Evolutionary conservation across 2,113 vertebrate genomes (phyloP), one percentile per base, ranked within the genome.

Genomic region (Hiodon alosoides): DNA sequence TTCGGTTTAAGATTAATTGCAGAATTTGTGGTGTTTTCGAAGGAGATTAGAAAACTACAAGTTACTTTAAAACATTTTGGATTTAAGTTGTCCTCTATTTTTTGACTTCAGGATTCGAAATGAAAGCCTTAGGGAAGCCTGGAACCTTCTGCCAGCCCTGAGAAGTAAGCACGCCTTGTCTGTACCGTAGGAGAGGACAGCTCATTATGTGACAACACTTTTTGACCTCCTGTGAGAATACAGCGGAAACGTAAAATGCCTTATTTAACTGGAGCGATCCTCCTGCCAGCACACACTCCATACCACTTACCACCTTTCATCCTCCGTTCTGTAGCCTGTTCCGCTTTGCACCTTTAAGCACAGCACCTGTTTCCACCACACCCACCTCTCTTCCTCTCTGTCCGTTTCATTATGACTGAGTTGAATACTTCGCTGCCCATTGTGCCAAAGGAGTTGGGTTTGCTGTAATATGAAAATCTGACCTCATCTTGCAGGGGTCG

Each of bases 381-480:
- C 5, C 50, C 54, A 64, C 51, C 67, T 51, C n/a, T 11, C 68
- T 77, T 71, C 67, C 79, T 68, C 76, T 80, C 54, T 57, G 72
- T 77, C 80, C 79, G 77, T 87, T 91, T 88, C 81, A 88, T 90
- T 88, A 86, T 83, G 80, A 74, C 77, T 80, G 80, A 84, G 82
- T 86, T 86, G 82, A 90, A 87, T 88, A 86, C 84, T 86, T 84
- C 80, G 85, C 81, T 80, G 84, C 85, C 85, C 84, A 85, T 83
- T 83, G 83, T 76, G 81, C 84, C 86, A 83, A 87, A 85, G 85
- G 84, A 88, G 86, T 85, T 85, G 85, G 82, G 86, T 31, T 87
- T 81, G 83, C 85, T 84, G 83, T 89, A 86, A 90, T 90, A 89
- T 86, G 82, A 91, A 90, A 89, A 89, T 86, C 82, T 88, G 88